Conservation (phyloP, 64 coral and sea anemone species). For the Stylophora pistillata region DNA sequence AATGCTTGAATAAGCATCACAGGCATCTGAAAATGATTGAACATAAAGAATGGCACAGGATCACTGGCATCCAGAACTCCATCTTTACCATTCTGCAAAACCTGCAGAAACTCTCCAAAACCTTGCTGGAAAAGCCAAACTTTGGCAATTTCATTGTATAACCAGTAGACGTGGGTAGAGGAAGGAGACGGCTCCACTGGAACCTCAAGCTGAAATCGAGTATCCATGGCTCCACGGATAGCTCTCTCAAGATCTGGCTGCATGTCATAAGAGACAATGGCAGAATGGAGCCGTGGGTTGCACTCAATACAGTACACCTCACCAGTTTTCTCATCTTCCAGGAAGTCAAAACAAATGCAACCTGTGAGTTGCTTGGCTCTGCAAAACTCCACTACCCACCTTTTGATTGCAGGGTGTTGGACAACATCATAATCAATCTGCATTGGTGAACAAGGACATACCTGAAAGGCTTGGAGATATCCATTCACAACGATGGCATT, state of each 20-base stretch:
- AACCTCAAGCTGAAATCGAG: constrained; percentile 2
- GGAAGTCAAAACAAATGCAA: constrained; percentile 52
- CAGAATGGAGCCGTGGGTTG: constrained; percentile 59
- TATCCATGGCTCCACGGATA: constrained; percentile 45
- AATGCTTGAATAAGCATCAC: constrained; percentile 20
- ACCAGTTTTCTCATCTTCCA: constrained; percentile 29
- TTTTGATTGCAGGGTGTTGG: constrained; percentile 10
- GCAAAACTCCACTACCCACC: constrained; percentile 50
- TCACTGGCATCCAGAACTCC: constrained; percentile 57
- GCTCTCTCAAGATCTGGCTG: constrained; percentile 38
- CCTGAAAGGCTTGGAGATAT: constrained; percentile 18
- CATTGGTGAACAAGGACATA: constrained; percentile 21
- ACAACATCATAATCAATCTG: constrained; percentile 54
- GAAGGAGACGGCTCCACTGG: constrained; percentile 21
- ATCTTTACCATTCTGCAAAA: constrained; percentile 31
- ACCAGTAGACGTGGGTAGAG: constrained; percentile 50
- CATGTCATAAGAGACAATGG: constrained; percentile 14
- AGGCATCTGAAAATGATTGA: constrained; percentile 35
- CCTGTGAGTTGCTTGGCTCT: constrained; percentile 55
- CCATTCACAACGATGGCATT: constrained; percentile 40
- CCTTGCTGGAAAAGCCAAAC: constrained; percentile 23
- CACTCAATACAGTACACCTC: constrained; percentile 70
- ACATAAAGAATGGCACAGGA: constrained; percentile 54
- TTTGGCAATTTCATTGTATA: constrained; percentile 61
- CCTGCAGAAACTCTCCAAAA: constrained; percentile 1